Base-by-base conservation (phyloP, 1,140 invertebrate species). In the Drosophila albomicans region DNA sequence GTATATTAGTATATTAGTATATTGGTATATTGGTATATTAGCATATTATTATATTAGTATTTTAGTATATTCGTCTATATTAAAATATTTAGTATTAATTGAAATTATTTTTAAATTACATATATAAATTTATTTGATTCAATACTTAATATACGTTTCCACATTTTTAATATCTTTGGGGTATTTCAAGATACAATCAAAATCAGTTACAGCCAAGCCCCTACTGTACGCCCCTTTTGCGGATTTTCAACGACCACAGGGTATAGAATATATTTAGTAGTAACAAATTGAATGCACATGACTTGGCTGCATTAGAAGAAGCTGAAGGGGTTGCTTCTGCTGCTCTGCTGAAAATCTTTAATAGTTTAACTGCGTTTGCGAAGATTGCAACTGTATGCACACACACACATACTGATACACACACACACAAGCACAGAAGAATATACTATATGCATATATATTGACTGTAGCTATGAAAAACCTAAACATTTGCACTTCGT, bases 401-500 rank as follows among this genome's bases (percentile, higher is more conserved):
- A n/a, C 20, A 32, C 7, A 11, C 52, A 45, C 62, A 56, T 51
- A 8, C 20, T 25, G 20, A 25, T 25, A 25, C 54, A 43, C 58
- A 48, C 52, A 48, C 52, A 52, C 8, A 10, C 41, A 13, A 1
- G 1, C 4, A 43, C 11, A 10, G 7, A n/a, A 0, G 10, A 10
- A 41, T 52, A 13, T 52, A 48, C n/a, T 43, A 57, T 75, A 11
- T 76, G 25, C 20, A 25, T 3, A 25, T 72, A 58, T 79, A 58
- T 46, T 64, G 70, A 67, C 38, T 68, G 64, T 54, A 54, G 67
- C 56, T 79, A 32, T 72, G 61, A 59, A 56, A 75, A 86, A 79
- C 48, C 59, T 81, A 86, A 85, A 81, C 82, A 87, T 79, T 87
- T 82, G 68, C 82, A 82, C 75, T 87, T 82, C 58, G 71, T 54